Conservation (phyloP, 2,113 vertebrate genomes). For the Elachura formosa region DNA sequence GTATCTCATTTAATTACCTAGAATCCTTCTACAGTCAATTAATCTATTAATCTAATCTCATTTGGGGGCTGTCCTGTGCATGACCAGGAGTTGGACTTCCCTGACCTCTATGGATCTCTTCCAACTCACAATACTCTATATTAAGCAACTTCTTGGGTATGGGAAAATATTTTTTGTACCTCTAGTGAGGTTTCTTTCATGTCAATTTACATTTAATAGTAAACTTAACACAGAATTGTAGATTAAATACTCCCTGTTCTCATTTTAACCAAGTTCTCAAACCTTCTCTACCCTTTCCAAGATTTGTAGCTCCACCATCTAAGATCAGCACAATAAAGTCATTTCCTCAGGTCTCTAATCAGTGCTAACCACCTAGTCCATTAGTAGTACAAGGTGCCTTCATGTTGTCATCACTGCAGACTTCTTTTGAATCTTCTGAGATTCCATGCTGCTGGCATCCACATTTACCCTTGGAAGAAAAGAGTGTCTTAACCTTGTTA, state of each 20-base stretch:
- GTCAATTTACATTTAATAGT: neutral
- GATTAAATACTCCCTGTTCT: neutral
- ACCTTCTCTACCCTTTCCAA: neutral
- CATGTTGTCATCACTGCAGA: neutral
- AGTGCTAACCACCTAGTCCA: too few species aligned
- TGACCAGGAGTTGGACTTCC: neutral
- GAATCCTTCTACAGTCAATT: neutral
- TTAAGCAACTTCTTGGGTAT: neutral
- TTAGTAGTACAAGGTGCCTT: neutral
- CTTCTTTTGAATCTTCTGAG: conserved; percentile 6
- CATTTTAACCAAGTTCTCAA: neutral
- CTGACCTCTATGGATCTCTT: neutral
- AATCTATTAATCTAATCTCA: neutral
- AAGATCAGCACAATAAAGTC: neutral
- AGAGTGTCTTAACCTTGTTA: conserved; percentile 42
- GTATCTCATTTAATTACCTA: neutral
- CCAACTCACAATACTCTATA: accelerated
- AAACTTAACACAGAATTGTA: neutral
- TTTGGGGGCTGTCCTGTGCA: neutral
- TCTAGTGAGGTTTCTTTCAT: neutral
- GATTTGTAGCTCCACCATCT: neutral
- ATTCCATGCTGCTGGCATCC: neutral
- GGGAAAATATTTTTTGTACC: neutral
- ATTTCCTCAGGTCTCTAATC: neutral
- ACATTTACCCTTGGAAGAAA: conserved; percentile 31